A percentile compares a stretch with the other conserved stretches of the same genome.
phyloP scores from a whole-genome alignment of 2,797 vertebrate species.

The Cyprinella venusta region DNA sequence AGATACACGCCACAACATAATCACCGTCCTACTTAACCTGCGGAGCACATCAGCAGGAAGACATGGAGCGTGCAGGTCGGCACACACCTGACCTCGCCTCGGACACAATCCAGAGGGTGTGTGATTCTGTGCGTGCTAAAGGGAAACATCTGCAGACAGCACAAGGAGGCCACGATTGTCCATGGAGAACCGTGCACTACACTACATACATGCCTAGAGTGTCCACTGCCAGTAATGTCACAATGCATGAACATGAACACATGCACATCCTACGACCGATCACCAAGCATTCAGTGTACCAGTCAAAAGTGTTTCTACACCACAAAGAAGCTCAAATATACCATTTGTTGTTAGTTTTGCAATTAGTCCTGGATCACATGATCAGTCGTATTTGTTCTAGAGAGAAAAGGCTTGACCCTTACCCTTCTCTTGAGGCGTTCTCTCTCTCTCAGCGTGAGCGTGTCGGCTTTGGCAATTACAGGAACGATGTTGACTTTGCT shows the following conservation, averaged over 20 bases:
- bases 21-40: conserved; percentile 2
- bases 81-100: conserved; percentile 6
- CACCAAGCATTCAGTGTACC: no score
- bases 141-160: conserved; percentile 39
- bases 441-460: conserved; percentile 92
- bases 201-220: neutral
- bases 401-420: conserved; percentile 59
- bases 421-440: conserved; percentile 96
- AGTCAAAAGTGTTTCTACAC: neutral
- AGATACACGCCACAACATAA: conserved; percentile 18
- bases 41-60: conserved; percentile 26
- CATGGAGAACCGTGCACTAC: neutral
- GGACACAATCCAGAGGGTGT: conserved; percentile 4
- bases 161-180: conserved; percentile 28
- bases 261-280: neutral
- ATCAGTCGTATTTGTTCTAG: neutral
- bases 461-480: conserved; percentile 97
- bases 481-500: conserved; percentile 99
- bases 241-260: neutral
- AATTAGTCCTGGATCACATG: neutral
- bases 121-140: neutral
- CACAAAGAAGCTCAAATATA: neutral
- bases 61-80: neutral
- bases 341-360: neutral
- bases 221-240: neutral